Percentiles rank a stretch among this genome's conserved stretches.
Evolutionary conservation across 1,140 invertebrate species (phyloP).

Genomic region (Aphis craccivora): DNA sequence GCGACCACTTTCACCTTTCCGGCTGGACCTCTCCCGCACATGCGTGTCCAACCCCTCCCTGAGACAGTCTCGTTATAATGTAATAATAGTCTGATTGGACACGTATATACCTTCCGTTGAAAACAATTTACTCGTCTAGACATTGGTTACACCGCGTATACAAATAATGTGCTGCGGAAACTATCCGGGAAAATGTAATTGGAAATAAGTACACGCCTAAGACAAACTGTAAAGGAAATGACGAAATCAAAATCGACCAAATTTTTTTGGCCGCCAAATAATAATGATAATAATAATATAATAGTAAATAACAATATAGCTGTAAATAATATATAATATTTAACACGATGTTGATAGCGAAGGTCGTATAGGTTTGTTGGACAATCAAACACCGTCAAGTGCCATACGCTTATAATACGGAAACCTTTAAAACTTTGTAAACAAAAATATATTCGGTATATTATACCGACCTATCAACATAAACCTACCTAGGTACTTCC

Average conservation of each 20-base stretch:
- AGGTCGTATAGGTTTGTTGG: background rate
- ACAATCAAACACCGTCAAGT: background rate
- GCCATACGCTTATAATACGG: background rate
- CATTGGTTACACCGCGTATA: background rate
- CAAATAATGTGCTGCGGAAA: background rate
- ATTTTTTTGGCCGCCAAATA: background rate
- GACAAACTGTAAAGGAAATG: background rate
- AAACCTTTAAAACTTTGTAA: background rate
- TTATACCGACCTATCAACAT: too few relatives aligned
- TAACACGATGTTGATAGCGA: background rate
- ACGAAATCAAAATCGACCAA: background rate
- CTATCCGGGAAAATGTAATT: background rate
- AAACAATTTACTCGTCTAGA: conserved; percentile 20
- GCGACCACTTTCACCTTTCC: conserved; percentile 28
- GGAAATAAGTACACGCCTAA: background rate
- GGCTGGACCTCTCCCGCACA: background rate
- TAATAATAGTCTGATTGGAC: conserved; percentile 17
- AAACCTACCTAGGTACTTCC: background rate
- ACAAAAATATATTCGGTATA: background rate
- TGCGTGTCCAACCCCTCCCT: background rate
- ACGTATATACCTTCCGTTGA: background rate
- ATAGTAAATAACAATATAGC: background rate
- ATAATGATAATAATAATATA: background rate
- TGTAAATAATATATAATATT: background rate
- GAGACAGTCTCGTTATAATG: background rate